Conservation (phyloP, 2,113 vertebrate genomes). For the Nothoprocta perdicaria region DNA sequence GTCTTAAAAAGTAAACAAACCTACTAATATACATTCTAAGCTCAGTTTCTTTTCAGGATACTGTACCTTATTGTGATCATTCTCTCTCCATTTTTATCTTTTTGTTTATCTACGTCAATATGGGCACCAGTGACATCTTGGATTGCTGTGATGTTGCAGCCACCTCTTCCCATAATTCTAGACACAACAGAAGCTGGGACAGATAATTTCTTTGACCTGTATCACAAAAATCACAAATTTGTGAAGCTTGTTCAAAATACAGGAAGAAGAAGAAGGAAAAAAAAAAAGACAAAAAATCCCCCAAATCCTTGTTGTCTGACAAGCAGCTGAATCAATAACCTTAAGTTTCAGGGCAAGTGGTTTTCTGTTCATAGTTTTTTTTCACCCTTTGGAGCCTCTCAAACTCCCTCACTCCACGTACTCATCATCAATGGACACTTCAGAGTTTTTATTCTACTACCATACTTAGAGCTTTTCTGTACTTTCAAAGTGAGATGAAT, state of each 20-base stretch:
- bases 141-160: conserved; percentile 98
- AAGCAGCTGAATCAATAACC: not conserved
- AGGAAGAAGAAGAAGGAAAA: not conserved
- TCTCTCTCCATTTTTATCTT: conserved; percentile 98
- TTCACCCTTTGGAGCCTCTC: not conserved
- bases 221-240: conserved; percentile 61
- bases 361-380: not conserved
- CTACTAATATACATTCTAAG: not conserved
- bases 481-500: not conserved
- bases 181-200: conserved; percentile 98
- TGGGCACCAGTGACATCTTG: conserved; percentile 98
- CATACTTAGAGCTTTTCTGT: not conserved
- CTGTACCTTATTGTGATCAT: conserved; percentile 98
- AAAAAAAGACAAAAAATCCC: too few species aligned
- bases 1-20: not conserved
- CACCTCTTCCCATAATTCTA: conserved; percentile 98
- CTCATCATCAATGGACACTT: not conserved
- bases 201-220: conserved; percentile 97
- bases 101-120: conserved; percentile 99
- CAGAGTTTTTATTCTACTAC: not conserved
- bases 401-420: not conserved
- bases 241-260: conserved; percentile 7
- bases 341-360: not conserved
- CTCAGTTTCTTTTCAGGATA: not conserved
- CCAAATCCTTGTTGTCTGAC: not conserved